These are phyloP conservation scores for Hydroisotoma schaefferi DNA, from an alignment of 2,888 invertebrate species.

Conservation along the genomic window DNA sequence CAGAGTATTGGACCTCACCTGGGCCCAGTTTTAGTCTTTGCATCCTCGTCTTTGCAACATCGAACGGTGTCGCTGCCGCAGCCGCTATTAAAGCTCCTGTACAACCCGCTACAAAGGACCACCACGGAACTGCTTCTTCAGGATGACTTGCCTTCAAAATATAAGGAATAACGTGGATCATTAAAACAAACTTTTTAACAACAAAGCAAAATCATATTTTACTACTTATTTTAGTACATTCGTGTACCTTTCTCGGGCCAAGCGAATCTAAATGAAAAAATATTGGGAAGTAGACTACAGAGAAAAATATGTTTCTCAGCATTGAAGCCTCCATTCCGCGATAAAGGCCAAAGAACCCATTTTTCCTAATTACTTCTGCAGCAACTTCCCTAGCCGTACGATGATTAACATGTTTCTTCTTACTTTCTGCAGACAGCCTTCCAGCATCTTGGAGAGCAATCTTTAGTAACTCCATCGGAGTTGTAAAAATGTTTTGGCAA, in stretches of 20 bases:
- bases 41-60: slow-evolving; percentile 1
- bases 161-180: too few relatives aligned
- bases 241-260: slow-evolving; percentile 4
- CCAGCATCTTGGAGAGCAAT: slow-evolving; percentile 7
- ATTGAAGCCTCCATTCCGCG: background rate
- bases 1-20: background rate
- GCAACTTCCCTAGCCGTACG: background rate
- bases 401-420: background rate
- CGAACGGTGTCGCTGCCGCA: slow-evolving; percentile 2
- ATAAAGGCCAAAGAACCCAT: slow-evolving; percentile 5
- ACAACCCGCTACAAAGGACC: slow-evolving; percentile 2
- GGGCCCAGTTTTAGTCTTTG: background rate
- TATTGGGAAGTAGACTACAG: slow-evolving; percentile 7
- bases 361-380: background rate
- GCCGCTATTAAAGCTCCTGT: background rate
- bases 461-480: slow-evolving; percentile 11
- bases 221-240: too few relatives aligned
- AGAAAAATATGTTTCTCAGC: slow-evolving; percentile 3
- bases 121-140: background rate
- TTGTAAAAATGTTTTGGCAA: background rate
- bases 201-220: too few relatives aligned
- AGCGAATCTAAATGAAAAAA: background rate
- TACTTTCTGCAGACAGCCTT: background rate
- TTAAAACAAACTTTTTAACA: too few relatives aligned
- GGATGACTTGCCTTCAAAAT: background rate